Base-by-base conservation (phyloP, 1,140 invertebrate species). In the Oryzaephilus surinamensis region DNA sequence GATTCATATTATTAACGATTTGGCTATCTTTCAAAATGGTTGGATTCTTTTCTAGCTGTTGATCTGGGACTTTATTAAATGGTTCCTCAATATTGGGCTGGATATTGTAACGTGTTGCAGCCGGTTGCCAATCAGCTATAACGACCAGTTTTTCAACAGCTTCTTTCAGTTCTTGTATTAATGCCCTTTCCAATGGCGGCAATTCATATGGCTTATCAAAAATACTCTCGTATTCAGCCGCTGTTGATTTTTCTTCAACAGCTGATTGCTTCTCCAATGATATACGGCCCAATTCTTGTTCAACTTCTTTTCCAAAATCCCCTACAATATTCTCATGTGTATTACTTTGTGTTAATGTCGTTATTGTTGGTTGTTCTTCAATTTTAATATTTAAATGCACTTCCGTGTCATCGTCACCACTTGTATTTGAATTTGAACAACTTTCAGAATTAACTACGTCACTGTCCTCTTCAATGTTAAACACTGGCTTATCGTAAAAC, bases 401-500 rank as follows among this genome's bases (percentile, higher is more conserved):
- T 44, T 52, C 45, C 6, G 45, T 39, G 31, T 54, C 52, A 30
- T 52, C 50, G 21, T 52, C 50, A 27, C 36, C 42, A 33, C 45
- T 52, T 16, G 39, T 43, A 21, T 45, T 46, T 6, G 43, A 51
- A 19, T 53, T 44, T n/a, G n/a, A n/a, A n/a, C n/a, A n/a, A n/a
- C n/a, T n/a, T n/a, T n/a, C n/a, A n/a, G 20, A 23, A 46, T n/a
- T 19, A 21, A 20, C 26, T 45, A 26, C 28, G 18, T 32, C 36
- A 39, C 19, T 46, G 38, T 3, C 45, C 45, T 38, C 38, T 16
- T 50, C 51, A 43, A 73, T 65, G 48, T 69, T 67, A 28, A 72
- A 67, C 31, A 73, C 71, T 0, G 71, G 65, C 42, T 74, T 74
- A 41, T 75, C 69, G 51, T 76, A 74, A 45, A 74, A 73, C 5